phyloP scores from a whole-genome alignment of 2,888 invertebrate species.

The Kryphioiulus occultus region DNA sequence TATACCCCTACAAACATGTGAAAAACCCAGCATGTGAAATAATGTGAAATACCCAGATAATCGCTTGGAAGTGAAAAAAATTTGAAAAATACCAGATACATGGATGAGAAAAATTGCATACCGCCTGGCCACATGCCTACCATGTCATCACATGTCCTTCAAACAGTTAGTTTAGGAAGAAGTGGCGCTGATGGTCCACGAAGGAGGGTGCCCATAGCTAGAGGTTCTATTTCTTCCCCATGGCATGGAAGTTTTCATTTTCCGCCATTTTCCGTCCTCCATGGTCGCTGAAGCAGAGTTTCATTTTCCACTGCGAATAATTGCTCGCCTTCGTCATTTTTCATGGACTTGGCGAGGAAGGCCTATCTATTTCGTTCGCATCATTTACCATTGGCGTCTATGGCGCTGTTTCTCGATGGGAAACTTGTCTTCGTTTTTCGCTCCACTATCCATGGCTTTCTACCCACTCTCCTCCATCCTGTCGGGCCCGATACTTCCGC shows the following conservation, averaged over 20 bases:
- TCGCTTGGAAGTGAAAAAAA: no score
- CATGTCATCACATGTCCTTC: no score
- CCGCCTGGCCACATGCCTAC: no score
- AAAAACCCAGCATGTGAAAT: no score
- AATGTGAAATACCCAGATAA: no score
- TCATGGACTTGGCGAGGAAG: background rate
- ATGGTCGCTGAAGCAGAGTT: conserved; percentile 20
- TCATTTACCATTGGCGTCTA: conserved; percentile 14
- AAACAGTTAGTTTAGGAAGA: no score
- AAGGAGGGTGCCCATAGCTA: background rate
- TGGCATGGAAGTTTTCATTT: background rate
- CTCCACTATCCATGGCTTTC: conserved; percentile 31
- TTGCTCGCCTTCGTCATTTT: conserved; percentile 6
- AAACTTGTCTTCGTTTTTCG: conserved; percentile 35
- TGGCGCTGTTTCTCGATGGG: background rate
- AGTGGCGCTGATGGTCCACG: background rate
- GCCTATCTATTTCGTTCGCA: conserved; percentile 17
- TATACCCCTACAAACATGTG: no score
- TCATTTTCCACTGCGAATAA: conserved; percentile 21
- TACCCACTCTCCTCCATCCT: background rate
- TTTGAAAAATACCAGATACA: no score
- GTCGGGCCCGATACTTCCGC: conserved; percentile 12
- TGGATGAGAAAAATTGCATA: no score
- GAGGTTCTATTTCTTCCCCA: background rate
- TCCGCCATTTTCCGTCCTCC: conserved; percentile 17